Evolutionary conservation across 2,888 invertebrate species (phyloP), one percentile per base, ranked within the genome.

Genomic region (Amphipyra tragopoginis): DNA sequence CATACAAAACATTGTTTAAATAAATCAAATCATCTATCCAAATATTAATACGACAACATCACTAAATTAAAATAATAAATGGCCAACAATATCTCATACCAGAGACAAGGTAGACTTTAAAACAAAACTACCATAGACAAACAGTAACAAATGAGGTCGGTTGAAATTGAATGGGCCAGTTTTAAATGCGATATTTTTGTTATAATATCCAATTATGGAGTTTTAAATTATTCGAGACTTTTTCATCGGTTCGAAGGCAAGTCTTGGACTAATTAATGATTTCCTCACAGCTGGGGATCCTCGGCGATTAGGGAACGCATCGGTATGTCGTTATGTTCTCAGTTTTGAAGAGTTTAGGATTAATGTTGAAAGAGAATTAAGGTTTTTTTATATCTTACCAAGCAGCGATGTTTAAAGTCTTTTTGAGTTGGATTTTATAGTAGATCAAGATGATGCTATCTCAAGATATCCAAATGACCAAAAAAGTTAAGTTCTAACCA

Each of bases 241-340:
- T 91, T 91, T 89, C 86, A 85, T 87, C 88, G 82, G 83, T 87
- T 85, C 84, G 82, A 86, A 89, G 90, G 88, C 86, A 90, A 89
- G 85, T 88, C 82, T 83, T 80, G 87, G 83, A 88, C 92, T 94
- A 93, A 93, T 94, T 94, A 93, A 94, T 94, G 93, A 91, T 90
- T 87, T 86, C 86, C 85, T 88, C 88, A 83, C 89, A 86, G 88
- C 82, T 80, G 88, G 89, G 81, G 85, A 78, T 81, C 84, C 86
- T 60, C 86, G 85, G 51, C 85, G 80, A 78, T 74, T 62, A 62
- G 60, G 42, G 57, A 64, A 57, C 33, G 52, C 69, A 74, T 73
- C 59, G 74, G 61, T 63, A 79, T 70, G 57, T 76, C 59, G 69
- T 72, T 78, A 67, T 57, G 54, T 64, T 75, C 70, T 68, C 48